Evolutionary conservation across 2,113 vertebrate genomes (phyloP).

Genomic region (Urocitellus parryii): DNA sequence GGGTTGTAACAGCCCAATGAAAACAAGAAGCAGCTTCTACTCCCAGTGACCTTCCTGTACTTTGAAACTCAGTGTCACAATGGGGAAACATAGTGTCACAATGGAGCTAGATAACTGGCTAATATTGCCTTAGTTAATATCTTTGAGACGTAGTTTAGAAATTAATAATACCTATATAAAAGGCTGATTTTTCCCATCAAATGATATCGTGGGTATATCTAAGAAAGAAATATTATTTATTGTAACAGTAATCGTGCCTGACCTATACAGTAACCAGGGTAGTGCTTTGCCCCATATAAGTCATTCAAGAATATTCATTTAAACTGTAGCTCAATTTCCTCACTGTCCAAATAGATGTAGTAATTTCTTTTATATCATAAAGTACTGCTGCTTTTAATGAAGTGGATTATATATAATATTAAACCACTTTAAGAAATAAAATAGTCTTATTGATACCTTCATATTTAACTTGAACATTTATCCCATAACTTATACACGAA

Average conservation of each 20-base stretch:
- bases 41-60: not conserved
- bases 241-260: not conserved
- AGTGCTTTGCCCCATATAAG: not conserved
- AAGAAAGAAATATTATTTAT: not conserved
- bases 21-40: not conserved
- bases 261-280: not conserved
- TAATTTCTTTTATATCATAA: not conserved
- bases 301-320: not conserved
- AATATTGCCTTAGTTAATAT: not conserved
- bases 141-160: not conserved
- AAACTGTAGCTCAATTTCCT: not conserved
- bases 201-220: not conserved
- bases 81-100: not conserved
- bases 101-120: not conserved
- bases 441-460: not conserved
- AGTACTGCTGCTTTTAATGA: not conserved
- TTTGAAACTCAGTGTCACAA: too few species aligned
- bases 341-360: not conserved
- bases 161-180: not conserved
- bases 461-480: not conserved
- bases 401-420: not conserved
- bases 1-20: not conserved
- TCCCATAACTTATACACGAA: not conserved
- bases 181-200: not conserved
- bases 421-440: slow-evolving; percentile 42